Conservation (phyloP, 2,797 vertebrate genomes). For the Mormyrus hasselquistii region DNA sequence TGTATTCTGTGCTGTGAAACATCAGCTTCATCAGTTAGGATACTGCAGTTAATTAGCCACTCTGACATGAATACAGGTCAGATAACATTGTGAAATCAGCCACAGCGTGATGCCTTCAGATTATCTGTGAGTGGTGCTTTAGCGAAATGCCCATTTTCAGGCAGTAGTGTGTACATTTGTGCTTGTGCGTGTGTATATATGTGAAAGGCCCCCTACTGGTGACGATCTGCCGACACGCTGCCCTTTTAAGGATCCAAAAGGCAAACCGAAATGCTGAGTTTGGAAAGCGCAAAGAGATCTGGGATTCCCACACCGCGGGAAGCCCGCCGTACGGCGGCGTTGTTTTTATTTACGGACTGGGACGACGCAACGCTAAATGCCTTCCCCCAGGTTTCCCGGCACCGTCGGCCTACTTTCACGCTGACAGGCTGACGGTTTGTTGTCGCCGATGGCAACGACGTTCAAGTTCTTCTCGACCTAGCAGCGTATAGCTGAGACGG, state of each 20-base stretch:
- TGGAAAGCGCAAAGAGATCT: neutral
- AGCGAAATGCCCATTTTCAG: neutral
- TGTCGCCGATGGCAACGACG: neutral
- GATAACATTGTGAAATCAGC: neutral
- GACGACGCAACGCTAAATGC: constrained; percentile 29
- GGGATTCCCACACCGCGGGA: neutral
- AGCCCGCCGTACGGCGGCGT: neutral
- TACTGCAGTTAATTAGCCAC: neutral
- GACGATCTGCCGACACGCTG: neutral
- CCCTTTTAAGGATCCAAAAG: neutral
- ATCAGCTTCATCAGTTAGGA: neutral
- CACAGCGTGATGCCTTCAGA: neutral
- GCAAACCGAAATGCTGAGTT: neutral
- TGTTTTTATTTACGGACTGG: neutral
- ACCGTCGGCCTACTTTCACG: neutral
- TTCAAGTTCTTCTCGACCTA: neutral
- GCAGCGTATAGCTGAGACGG: neutral
- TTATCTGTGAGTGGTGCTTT: neutral
- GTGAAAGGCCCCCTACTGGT: constrained; percentile 3
- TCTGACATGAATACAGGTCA: neutral
- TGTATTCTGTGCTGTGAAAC: neutral
- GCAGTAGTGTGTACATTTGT: neutral
- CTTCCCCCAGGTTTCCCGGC: constrained; percentile 30
- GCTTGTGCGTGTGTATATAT: neutral
- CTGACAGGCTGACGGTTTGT: neutral